Base-by-base conservation (phyloP, 1,140 invertebrate genomes). In the Caenorhabditis briggsae region DNA sequence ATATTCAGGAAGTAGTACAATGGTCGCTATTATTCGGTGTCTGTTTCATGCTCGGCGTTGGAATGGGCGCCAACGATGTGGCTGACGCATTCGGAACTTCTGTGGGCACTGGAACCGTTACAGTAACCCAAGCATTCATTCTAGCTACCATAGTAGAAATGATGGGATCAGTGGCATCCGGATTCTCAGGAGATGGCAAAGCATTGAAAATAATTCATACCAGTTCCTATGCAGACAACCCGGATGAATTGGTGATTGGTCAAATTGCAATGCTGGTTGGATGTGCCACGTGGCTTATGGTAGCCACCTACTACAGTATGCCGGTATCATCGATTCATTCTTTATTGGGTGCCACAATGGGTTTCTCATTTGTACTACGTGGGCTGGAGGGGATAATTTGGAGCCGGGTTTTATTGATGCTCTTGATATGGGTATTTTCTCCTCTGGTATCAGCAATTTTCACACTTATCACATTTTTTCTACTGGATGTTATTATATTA, bases 401-500 rank as follows among this genome's bases (percentile, higher is more conserved):
- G 96, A 87, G 65, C 88, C 25, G 88, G 90, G 89, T 88, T 91
- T 84, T 87, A 90, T 93, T 94, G 88, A n/a, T 93, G 96, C 96
- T 97, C 88, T 95, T 95, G 18, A 98, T 97, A 0, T 99, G 97
- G 97, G 97, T 99, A 92, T 95, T 97, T 18, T 98, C 96, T 55
- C 97, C 97, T 11, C 93, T 97, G 23, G 93, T 98, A 85, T 97
- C 97, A 88, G 97, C 97, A 5, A 88, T 95, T 0, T 95, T 97
- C 55, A 98, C 97, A n/a, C 95, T 95, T 46, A 59, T 94, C 61
- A 94, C 98, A 7, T 98, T 95, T 92, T 94, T 95, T 92, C 91
- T 96, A 58, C 95, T 98, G 82, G 94, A 95, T 87, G 94, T 94
- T 87, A 95, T 95, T 89, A 96, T 99, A 86, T 56, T 87, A 14